These are phyloP conservation scores for Notodonta dromedarius DNA, from an alignment of 2,888 invertebrate species.

Conservation along the genomic window DNA sequence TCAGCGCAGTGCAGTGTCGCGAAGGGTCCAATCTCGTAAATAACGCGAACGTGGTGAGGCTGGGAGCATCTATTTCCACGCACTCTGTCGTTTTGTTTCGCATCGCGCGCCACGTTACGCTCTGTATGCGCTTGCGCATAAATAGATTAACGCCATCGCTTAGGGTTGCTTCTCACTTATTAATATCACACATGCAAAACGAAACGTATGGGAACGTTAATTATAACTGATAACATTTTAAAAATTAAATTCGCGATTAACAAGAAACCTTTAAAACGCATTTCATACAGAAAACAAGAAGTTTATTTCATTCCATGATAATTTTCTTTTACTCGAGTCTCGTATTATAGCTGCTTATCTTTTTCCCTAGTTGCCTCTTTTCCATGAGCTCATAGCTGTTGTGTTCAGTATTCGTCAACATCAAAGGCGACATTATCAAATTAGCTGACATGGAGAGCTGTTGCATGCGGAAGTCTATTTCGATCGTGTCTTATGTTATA, in stretches of 20 bases:
- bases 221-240: neutral
- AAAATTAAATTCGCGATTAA: neutral
- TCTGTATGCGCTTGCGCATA: conserved; percentile 48
- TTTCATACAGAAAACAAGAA: too few species aligned
- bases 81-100: conserved; percentile 47
- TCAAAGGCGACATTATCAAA: conserved; percentile 28
- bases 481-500: conserved; percentile 55
- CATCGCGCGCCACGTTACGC: conserved; percentile 38
- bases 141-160: conserved; percentile 46
- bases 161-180: conserved; percentile 37
- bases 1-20: conserved; percentile 15
- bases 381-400: neutral
- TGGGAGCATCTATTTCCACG: conserved; percentile 54
- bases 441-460: conserved; percentile 36
- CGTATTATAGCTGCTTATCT: too few species aligned
- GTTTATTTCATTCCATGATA: too few species aligned
- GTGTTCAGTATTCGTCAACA: conserved; percentile 12
- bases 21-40: conserved; percentile 34
- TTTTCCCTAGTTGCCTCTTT: too few species aligned
- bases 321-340: too few species aligned
- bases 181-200: neutral
- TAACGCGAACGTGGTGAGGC: conserved; percentile 37
- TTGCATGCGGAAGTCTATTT: conserved; percentile 74
- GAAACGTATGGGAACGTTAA: neutral
- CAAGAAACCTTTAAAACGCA: too few species aligned